Evolutionary conservation across 2,113 vertebrate genomes (phyloP).

Genomic region (Cheilinus undulatus): DNA sequence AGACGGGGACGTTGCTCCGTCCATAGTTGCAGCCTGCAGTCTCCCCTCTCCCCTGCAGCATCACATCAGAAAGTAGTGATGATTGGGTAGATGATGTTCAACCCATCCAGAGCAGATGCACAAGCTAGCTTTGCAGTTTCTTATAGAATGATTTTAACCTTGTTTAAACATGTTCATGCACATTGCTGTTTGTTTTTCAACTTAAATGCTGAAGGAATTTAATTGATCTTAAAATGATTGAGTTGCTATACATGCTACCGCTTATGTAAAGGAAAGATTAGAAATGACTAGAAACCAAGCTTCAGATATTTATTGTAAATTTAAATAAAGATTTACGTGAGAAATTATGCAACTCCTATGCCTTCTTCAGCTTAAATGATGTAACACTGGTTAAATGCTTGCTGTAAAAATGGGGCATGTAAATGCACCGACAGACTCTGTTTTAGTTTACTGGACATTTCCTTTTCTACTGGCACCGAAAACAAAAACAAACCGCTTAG

Average conservation of each 20-base stretch:
- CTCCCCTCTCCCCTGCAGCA: neutral
- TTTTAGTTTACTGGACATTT: too few species aligned
- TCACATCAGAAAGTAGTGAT: slow-evolving; percentile 29
- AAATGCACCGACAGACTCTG: too few species aligned
- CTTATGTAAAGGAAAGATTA: neutral
- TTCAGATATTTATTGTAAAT: too few species aligned
- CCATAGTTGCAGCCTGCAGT: slow-evolving; percentile 39
- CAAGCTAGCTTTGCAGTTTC: slow-evolving; percentile 31
- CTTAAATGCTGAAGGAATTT: neutral
- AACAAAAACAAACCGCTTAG: too few species aligned
- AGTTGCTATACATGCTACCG: neutral
- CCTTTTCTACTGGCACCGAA: too few species aligned
- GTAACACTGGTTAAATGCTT: too few species aligned
- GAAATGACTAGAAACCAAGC: neutral
- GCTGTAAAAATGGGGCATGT: too few species aligned
- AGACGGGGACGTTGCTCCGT: slow-evolving; percentile 41
- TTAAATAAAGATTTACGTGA: too few species aligned
- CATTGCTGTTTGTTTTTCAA: neutral
- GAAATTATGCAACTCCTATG: neutral
- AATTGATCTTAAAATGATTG: too few species aligned
- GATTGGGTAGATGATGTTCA: slow-evolving; percentile 23
- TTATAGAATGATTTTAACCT: slow-evolving; percentile 31
- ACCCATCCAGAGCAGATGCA: slow-evolving; percentile 33
- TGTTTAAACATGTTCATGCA: slow-evolving; percentile 39
- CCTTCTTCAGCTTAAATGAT: too few species aligned